Base-by-base conservation (phyloP, 1,140 invertebrate genomes). In the Plectrocnemia conspersa region DNA sequence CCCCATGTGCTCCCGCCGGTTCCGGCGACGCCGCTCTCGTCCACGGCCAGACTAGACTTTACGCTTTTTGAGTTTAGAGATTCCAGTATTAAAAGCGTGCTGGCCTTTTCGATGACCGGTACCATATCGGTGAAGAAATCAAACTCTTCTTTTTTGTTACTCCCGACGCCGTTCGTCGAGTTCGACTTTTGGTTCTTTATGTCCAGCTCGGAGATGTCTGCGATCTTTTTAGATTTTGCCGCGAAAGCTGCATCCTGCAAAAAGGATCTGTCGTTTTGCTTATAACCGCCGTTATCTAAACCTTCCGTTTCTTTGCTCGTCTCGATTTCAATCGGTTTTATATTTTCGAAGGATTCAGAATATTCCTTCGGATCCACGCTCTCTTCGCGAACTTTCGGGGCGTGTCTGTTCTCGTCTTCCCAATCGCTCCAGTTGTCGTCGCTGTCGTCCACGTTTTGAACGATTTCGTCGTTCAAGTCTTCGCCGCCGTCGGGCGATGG, bases 41-140 rank as follows among this genome's bases (percentile, higher is more conserved):
- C 60, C 35, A 69, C 72, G 25, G 71, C 63, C 66, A 76, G 75
- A 46, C 67, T 69, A 38, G 75, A 66, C 62, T 76, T 76, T 48
- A 67, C 70, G 59, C 66, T 52, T 25, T 13, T n/a, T 7, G 6
- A 24, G 3, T 6, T 52, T 32, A 5, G 24, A 27, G n/a, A 18
- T 22, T 35, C 38, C 35, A 19, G 22, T 19, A 36, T 23, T 16
- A 32, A 7, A 6, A 74, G 53, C 19, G 79, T 65, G 32, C 75
- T 76, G 7, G 81, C 76, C 59, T 80, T 81, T 40, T 85, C 78
- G 61, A 91, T 89, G 3, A 88, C 78, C 4, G 88, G 88, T 61
- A 84, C 84, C 88, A 91, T 91, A 64, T 89, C 88, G 45, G 82
- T 83, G 63, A 91, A 91, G 60, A 88, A 89, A 64, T 90, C 84